These are phyloP conservation scores for Willowsia nigromaculata DNA, from an alignment of 2,888 invertebrate species.

Conservation along the genomic window DNA sequence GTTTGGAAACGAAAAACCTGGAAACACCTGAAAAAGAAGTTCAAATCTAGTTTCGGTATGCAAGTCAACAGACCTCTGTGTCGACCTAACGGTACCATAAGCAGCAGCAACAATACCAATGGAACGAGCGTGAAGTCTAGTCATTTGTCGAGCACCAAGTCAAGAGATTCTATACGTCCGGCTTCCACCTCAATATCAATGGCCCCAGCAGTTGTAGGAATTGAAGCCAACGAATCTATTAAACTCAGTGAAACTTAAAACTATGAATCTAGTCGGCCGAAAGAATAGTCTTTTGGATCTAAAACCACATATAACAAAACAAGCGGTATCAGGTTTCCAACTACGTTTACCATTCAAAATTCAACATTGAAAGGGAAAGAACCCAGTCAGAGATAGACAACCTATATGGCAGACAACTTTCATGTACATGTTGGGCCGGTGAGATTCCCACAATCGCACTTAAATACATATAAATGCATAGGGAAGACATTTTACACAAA, in stretches of 20 bases:
- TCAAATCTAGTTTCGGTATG: conserved; percentile 11
- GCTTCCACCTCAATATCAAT: conserved; percentile 20
- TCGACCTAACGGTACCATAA: conserved; percentile 46
- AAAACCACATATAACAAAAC: too few relatives aligned
- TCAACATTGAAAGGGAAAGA: too few relatives aligned
- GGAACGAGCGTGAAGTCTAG: conserved; percentile 65
- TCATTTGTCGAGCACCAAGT: conserved; percentile 62
- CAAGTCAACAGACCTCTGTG: conserved; percentile 19
- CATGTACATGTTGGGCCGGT: too few relatives aligned
- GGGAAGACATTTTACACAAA: too few relatives aligned
- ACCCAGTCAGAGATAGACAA: too few relatives aligned
- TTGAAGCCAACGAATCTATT: not conserved
- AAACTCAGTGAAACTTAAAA: conserved; percentile 4
- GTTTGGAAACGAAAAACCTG: conserved; percentile 67
- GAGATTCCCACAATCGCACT: too few relatives aligned
- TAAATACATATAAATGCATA: too few relatives aligned
- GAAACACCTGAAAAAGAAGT: conserved; percentile 69
- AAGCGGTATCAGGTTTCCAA: too few relatives aligned
- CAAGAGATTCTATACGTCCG: conserved; percentile 49
- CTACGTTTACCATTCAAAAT: too few relatives aligned
- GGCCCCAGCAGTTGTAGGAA: not conserved
- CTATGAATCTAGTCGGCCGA: too few relatives aligned
- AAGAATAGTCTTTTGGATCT: too few relatives aligned
- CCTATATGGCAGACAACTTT: too few relatives aligned
- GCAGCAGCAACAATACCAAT: conserved; percentile 20